Base-by-base conservation (phyloP, 1,140 invertebrate genomes). In the Sarcophaga peregrina region DNA sequence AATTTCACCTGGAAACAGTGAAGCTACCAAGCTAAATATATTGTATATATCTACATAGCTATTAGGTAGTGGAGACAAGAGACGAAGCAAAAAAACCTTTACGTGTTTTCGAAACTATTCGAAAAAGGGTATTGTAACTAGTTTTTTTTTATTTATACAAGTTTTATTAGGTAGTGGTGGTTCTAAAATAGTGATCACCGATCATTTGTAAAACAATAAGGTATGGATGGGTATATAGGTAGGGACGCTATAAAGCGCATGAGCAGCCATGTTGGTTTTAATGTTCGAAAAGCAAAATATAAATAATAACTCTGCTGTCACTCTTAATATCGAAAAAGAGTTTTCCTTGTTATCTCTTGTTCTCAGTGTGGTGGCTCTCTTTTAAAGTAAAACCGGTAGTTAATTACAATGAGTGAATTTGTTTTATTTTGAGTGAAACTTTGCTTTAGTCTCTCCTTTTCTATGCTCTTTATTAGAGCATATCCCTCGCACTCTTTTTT, bases 211-310 rank as follows among this genome's bases (percentile, higher is more conserved):
- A 52, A 52, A 52, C 9, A 52, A 52, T 52, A 52, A 3, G 50
- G 13, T 10, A 13, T 8, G 48, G 48, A 52, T 52, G 73, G 1
- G 25, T 25, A 25, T 15, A 75, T 45, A 10, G 15, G 45, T n/a
- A 62, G 74, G 45, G 62, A 20, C 25, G 54, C 25, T 10, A n/a
- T 58, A 81, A 74, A 73, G 68, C 58, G 81, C 81, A 82, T 82
- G 81, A 58, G 81, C 81, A 82, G 81, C 81, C 81, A 82, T 82
- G 73, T 82, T 82, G 58, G 48, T 48, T 82, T 82, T 15, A 9
- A 20, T 9, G 62, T 76, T 76, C 74, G 46, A n/a, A 50, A 76
- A 68, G 45, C 9, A 48, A 76, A 76, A 17, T 25, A 20, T 50
- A 78, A 78, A 78, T 50, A 46, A 76, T 76, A 52, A 78, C 13